Evolutionary conservation across 2,797 vertebrate genomes (phyloP).

Genomic region (Ptychadena robeensis): DNA sequence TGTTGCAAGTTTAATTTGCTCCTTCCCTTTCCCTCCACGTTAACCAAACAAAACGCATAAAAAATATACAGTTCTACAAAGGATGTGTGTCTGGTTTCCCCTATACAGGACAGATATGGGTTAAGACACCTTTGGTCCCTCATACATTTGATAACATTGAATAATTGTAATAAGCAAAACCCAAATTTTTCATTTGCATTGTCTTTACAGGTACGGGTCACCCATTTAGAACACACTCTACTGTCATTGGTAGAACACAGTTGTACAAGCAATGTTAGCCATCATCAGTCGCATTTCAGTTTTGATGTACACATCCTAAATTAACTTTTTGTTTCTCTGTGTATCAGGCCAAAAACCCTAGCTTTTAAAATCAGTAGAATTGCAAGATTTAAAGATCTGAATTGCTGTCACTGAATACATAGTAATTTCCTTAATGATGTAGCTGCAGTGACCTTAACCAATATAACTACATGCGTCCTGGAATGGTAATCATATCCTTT

Average conservation of each 20-base stretch:
- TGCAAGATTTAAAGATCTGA: conserved; percentile 49
- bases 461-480: conserved; percentile 23
- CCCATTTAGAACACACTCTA: not conserved
- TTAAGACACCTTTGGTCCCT: no score
- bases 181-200: no score
- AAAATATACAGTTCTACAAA: no score
- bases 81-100: no score
- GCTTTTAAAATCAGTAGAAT: conserved; percentile 24
- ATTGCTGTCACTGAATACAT: conserved; percentile 60
- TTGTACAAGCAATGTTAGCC: not conserved
- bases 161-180: no score
- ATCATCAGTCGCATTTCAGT: not conserved
- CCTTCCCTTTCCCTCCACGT: no score
- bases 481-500: conserved; percentile 31
- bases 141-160: no score
- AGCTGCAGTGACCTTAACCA: conserved; percentile 3
- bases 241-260: not conserved
- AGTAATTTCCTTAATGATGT: conserved; percentile 62
- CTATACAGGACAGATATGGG: no score
- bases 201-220: no score
- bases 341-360: not conserved
- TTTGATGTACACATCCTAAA: not conserved
- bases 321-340: not conserved
- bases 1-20: no score
- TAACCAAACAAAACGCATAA: no score